Base-by-base conservation (phyloP, 2,113 vertebrate species). In the Murina feae region DNA sequence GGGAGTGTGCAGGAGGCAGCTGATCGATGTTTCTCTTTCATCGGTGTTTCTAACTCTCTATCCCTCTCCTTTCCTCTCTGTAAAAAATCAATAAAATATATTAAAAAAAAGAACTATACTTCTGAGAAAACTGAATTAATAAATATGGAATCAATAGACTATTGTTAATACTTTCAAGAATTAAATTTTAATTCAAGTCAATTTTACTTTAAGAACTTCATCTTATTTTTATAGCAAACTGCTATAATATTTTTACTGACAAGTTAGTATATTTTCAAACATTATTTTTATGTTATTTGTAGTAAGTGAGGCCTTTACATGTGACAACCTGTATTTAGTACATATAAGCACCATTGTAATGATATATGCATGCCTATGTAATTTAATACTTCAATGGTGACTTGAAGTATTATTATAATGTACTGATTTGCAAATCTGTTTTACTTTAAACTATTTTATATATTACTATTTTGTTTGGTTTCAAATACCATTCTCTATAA, bases 151-250 rank as follows among this genome's bases (percentile, higher is more conserved):
- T 81, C 14, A 60, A 81, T 81, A 81, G 51, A 93, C 89, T 82
- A 85, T 47, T 78, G 49, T 51, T 65, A 93, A 44, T 89, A 39
- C n/a, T 91, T 95, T 89, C 65, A 83, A 87, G 13, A 89, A 86
- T 94, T 91, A 53, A 60, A 75, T 47, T 93, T 96, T 86, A 71
- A 92, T 35, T 88, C 25, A 92, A 84, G 16, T 60, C 10, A n/a
- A 76, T 69, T 86, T 95, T 82, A 74, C 8, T 92, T 92, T 49
- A 93, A 86, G 4, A 79, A 51, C 12, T 83, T 82, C 16, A 83
- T 35, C 12, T 80, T 80, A 53, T 88, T 42, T 96, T 87, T 44
- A 90, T 0, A 87, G 13, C 1, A 88, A 86, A 58, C 9, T 93
- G 9, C 5, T 39, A 2, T 17, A 68, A 35, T 53, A 84, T 89